These are phyloP conservation scores for Drosophila persimilis DNA, from an alignment of 1,140 invertebrate genomes.

Conservation along the genomic window DNA sequence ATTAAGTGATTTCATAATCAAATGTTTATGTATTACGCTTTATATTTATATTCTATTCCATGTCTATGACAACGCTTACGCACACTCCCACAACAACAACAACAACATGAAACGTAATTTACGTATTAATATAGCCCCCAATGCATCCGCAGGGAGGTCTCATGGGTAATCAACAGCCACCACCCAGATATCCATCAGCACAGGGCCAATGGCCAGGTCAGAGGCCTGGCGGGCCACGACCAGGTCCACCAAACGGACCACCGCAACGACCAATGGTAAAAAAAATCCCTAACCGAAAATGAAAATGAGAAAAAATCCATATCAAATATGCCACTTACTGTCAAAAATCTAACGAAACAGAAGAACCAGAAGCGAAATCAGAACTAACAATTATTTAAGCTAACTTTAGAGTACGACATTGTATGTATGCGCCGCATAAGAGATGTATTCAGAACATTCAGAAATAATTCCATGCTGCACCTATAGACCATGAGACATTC, in stretches of 20 bases:
- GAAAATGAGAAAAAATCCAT: constrained; percentile 34
- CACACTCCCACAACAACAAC: constrained; percentile 67
- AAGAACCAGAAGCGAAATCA: constrained; percentile 10
- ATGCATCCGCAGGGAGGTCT: constrained; percentile 82
- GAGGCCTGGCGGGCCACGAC: constrained; percentile 88
- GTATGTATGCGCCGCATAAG: constrained; percentile 40
- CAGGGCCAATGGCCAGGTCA: constrained; percentile 84
- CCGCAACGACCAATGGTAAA: constrained; percentile 88
- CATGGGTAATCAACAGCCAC: constrained; percentile 83
- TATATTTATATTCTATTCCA: constrained; percentile 80
- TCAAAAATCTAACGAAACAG: constrained; percentile 39
- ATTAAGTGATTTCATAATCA: constrained; percentile 38
- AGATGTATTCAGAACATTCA: constrained; percentile 79
- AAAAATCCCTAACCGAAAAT: constrained; percentile 6
- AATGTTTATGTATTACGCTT: constrained; percentile 78
- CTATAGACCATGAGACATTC: constrained; percentile 6
- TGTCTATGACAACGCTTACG: constrained; percentile 78
- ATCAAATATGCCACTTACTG: constrained; percentile 28
- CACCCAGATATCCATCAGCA: constrained; percentile 82
- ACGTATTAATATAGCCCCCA: constrained; percentile 74
- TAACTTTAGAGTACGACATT: constrained; percentile 58
- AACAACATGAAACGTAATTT: constrained; percentile 60
- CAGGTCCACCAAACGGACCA: constrained; percentile 85
- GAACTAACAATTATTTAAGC: constrained; percentile 66
- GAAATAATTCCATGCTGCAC: constrained; percentile 43